Base-by-base conservation (phyloP, 2,797 vertebrate genomes). In the Melanogrammus aeglefinus region DNA sequence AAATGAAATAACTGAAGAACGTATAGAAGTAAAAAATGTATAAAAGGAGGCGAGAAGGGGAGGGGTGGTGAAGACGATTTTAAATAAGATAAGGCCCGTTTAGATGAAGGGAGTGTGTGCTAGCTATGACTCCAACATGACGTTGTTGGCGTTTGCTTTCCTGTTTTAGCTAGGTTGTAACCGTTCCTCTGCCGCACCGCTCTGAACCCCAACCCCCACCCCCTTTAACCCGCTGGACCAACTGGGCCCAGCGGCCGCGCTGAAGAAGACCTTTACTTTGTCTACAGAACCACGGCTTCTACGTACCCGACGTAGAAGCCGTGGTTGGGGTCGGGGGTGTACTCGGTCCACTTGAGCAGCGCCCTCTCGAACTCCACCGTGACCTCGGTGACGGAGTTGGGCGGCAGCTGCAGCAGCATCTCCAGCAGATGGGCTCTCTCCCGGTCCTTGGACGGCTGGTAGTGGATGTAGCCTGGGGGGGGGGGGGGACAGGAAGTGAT, bases 281-380 rank as follows among this genome's bases (percentile, higher is more conserved):
- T 44, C 7, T 69, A 77, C n/a, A n/a, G n/a, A n/a, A n/a, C n/a
- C n/a, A n/a, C n/a, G n/a, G n/a, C n/a, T n/a, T n/a, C n/a, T n/a
- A n/a, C n/a, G 75, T 85, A 99, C 98, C 97, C 94, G 0, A 99
- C 94, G 0, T 99, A 99, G 88, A 99, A 99, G 82, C 98, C 98
- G 0, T 99, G 98, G 87, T 99, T 99, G 12, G 98, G 97, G 86
- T 99, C 98, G 0, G 97, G 97, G 0, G 97, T 95, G 88, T 99
- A 99, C 85, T 99, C 98, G 0, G 98, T 99, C 98, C 98, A 99
- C 90, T 97, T 99, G 73, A 99, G 85, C 81, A 99, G 92, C 0
- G 97, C 97, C 78, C 97, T 94, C 91, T 99, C 97, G 88, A 99
- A 99, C 93, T 99, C 95, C 84, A 99, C 96, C 0, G 96, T 97